Conservation (phyloP, 2,113 vertebrate genomes). For the Colistium nudipinnis region DNA sequence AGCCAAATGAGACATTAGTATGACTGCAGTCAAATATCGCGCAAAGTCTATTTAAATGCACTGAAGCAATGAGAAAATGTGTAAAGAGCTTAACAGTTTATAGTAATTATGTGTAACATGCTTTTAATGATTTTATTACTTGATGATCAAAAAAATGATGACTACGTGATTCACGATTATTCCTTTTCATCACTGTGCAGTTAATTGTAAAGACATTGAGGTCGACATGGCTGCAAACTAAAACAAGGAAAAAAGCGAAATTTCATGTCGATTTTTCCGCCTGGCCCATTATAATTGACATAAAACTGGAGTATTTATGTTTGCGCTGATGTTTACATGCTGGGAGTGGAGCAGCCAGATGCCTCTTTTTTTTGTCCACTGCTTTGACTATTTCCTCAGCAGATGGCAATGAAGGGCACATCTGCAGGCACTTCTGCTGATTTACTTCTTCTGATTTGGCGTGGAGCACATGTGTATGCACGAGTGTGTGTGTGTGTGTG, state of each 20-base stretch:
- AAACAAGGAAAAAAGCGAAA: neutral
- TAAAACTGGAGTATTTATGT: conserved; percentile 6
- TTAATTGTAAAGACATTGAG: neutral
- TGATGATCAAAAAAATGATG: neutral
- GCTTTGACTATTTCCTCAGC: conserved; percentile 41
- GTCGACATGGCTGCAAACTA: neutral
- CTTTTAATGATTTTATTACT: neutral
- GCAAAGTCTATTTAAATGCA: neutral
- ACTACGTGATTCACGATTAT: neutral
- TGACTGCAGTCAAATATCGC: too few species aligned
- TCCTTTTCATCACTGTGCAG: neutral
- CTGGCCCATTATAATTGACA: neutral
- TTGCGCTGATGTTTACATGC: conserved; percentile 16
- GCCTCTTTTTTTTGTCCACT: conserved; percentile 21
- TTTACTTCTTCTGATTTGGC: conserved; percentile 20
- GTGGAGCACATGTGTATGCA: neutral
- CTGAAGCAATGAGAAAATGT: neutral
- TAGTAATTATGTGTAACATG: neutral
- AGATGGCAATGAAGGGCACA: conserved; percentile 69
- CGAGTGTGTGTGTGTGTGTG: neutral
- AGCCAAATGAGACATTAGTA: too few species aligned
- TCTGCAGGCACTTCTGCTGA: conserved; percentile 66
- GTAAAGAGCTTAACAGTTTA: neutral
- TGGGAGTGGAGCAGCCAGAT: conserved; percentile 23
- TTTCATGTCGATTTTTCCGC: neutral